Evolutionary conservation across 2,113 vertebrate genomes (phyloP), one percentile per base, ranked within the genome.

Genomic region (Arizona elegans): DNA sequence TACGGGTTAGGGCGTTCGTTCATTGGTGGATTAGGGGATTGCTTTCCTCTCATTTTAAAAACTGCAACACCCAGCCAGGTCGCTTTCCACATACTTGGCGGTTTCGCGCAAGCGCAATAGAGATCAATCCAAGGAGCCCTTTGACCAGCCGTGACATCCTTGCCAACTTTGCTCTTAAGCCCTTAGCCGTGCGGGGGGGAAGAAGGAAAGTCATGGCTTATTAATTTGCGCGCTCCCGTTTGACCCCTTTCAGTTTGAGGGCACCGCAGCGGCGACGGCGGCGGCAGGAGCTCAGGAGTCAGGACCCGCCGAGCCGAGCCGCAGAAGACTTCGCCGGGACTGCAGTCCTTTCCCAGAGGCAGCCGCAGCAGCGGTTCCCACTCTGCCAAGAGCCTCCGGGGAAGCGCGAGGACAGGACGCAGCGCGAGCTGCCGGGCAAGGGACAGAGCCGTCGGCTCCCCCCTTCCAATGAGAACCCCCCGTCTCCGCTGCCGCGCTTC

Each of bases 81-180:
- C 53, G 11, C 33, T 81, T 59, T 17, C 29, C 2, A 38, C 70
- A 50, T 13, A 81, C 70, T 58, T 58, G n/a, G 8, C 21, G 88
- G 86, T 65, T 55, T 65, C 8, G 38, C 55, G 87, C 87, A 56
- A 17, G 59, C 87, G 33, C 62, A 50, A 3, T 47, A 50, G 54
- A 55, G 70, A 17, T 10, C 92, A 53, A 23, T 12, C 53, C 8
- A 10, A 50, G 58, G 92, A 47, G 8, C 65, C 92, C 70, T 92
- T 59, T 54, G 70, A 55, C 43, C 70, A 10, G 53, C n/a, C 43
- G 1, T 0, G 23, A 50, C 53, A 85, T 26, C 86, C 52, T 52
- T 38, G 59, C 93, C 91, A 93, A 88, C 90, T 91, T 90, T 52
- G 33, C 12, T 43, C 33, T 91, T 43, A 65, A 59, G 90, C 19